Conservation (phyloP, 2,797 vertebrate species). For the Leuciscus waleckii region DNA sequence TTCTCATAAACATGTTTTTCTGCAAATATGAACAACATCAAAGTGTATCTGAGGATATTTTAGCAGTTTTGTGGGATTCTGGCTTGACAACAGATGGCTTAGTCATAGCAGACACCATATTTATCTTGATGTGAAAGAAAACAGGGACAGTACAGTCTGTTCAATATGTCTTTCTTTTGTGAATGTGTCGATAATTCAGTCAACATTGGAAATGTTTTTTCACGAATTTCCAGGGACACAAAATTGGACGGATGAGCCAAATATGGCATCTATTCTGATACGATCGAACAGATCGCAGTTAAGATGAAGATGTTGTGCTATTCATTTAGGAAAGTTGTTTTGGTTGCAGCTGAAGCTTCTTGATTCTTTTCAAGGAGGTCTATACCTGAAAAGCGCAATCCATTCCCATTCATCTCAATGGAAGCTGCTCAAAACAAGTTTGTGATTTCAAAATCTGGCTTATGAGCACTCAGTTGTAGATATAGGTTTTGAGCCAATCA, state of each 20-base stretch:
- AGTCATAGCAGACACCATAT: not conserved
- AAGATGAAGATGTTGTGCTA: not conserved
- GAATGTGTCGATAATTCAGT: not conserved
- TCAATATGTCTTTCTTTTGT: not conserved
- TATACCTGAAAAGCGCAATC: not conserved
- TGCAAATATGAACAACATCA: not conserved
- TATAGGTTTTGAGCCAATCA: not conserved
- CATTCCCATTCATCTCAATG: not conserved
- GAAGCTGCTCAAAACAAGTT: not conserved
- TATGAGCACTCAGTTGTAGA: not conserved
- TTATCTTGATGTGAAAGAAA: not conserved
- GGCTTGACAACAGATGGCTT: not conserved
- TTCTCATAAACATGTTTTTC: not conserved
- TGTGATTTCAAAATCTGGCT: not conserved
- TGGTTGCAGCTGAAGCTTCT: not conserved
- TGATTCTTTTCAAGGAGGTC: not conserved
- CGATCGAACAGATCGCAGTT: not conserved
- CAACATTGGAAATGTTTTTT: not conserved
- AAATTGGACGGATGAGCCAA: not conserved
- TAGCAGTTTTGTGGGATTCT: conserved; percentile 12
- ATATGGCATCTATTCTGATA: not conserved
- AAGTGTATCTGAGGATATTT: not conserved
- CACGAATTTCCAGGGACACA: not conserved
- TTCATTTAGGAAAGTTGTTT: not conserved
- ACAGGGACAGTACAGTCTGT: not conserved